These are phyloP conservation scores for Mamestra configurata DNA, from an alignment of 1,140 invertebrate species.

Conservation along the genomic window DNA sequence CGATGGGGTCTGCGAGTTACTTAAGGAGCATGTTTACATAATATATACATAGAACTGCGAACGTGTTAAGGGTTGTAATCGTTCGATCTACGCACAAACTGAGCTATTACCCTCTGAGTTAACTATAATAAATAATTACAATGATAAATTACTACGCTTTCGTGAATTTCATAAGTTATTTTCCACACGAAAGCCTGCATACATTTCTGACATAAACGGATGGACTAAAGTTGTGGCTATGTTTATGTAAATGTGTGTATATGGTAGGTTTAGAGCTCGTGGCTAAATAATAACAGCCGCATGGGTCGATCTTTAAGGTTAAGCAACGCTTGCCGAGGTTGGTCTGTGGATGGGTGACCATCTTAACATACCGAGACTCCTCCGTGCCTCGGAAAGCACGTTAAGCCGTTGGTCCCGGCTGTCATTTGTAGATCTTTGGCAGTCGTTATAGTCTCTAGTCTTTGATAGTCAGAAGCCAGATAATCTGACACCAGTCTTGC, in stretches of 20 bases:
- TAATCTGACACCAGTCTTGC: no score
- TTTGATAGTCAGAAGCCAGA: no score
- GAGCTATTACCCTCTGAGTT: slow-evolving; percentile 23
- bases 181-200: slow-evolving; percentile 41
- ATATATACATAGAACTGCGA: slow-evolving; percentile 11
- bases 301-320: no score
- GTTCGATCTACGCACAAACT: slow-evolving; percentile 12
- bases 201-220: slow-evolving; percentile 39
- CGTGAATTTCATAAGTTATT: slow-evolving; percentile 45
- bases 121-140: slow-evolving; percentile 44
- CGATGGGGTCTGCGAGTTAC: neutral
- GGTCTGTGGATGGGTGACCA: no score
- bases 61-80: slow-evolving; percentile 32
- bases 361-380: no score
- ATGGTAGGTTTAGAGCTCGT: no score
- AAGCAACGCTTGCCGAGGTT: no score
- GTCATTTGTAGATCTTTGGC: no score
- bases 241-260: slow-evolving; percentile 12
- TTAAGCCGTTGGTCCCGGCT: no score
- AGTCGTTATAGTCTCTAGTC: no score
- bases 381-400: no score
- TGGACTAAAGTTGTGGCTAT: slow-evolving; percentile 30
- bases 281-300: no score
- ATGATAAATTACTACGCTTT: slow-evolving; percentile 40
- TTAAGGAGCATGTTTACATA: slow-evolving; percentile 13